These are phyloP conservation scores for Glaucopsyche alexis DNA, from an alignment of 2,888 invertebrate genomes.

Conservation along the genomic window DNA sequence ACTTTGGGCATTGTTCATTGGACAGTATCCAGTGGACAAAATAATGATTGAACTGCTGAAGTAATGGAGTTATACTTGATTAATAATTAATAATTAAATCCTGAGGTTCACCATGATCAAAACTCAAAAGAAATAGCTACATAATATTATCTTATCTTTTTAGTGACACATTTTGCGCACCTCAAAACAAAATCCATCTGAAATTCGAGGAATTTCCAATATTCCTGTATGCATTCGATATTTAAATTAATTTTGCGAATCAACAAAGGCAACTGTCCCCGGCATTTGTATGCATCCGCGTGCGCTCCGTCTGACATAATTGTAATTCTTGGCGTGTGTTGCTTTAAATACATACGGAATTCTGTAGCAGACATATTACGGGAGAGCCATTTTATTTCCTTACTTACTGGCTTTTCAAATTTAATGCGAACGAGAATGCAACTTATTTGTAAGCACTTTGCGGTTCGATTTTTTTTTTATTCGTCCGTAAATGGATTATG, in stretches of 20 bases:
- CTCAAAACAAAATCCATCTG: too few relatives aligned
- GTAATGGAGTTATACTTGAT: too few relatives aligned
- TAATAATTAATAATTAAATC: too few relatives aligned
- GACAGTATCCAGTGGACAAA: too few relatives aligned
- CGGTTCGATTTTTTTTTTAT: too few relatives aligned
- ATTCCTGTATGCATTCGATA: neutral
- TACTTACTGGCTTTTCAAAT: neutral
- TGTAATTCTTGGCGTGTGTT: conserved; percentile 31
- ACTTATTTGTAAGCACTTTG: neutral
- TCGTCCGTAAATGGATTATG: too few relatives aligned
- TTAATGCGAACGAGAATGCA: neutral
- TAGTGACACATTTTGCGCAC: too few relatives aligned
- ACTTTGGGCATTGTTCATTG: too few relatives aligned
- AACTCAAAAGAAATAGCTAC: too few relatives aligned
- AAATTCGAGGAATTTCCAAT: neutral
- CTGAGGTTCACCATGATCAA: too few relatives aligned
- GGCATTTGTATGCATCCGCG: conserved; percentile 26
- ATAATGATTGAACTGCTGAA: too few relatives aligned
- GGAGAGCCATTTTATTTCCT: conserved; percentile 9
- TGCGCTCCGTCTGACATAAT: conserved; percentile 30
- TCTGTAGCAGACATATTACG: conserved; percentile 19
- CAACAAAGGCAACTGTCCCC: conserved; percentile 26
- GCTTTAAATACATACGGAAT: conserved; percentile 28
- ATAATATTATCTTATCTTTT: too few relatives aligned
- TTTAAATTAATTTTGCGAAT: conserved; percentile 26